These are phyloP conservation scores for Octopus sinensis DNA, from an alignment of 1,140 invertebrate species.

Conservation along the genomic window DNA sequence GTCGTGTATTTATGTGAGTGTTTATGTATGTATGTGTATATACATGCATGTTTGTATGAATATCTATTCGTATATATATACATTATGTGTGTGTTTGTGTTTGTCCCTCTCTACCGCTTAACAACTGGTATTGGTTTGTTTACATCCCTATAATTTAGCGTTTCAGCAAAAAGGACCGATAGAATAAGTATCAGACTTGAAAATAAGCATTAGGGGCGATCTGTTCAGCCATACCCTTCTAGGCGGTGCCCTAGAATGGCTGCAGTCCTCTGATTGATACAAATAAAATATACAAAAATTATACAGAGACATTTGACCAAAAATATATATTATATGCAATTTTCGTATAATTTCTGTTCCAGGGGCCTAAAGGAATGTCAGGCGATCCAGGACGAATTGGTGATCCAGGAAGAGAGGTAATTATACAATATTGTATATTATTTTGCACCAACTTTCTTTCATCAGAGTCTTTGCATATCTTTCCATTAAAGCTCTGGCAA, in stretches of 20 bases:
- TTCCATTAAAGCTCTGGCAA: too few relatives aligned
- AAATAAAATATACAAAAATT: too few relatives aligned
- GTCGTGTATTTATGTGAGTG: too few relatives aligned
- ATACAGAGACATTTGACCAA: too few relatives aligned
- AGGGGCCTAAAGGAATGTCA: background rate
- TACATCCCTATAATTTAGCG: background rate
- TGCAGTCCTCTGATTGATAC: too few relatives aligned
- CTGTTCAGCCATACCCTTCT: too few relatives aligned
- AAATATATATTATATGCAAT: too few relatives aligned
- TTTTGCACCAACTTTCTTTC: too few relatives aligned
- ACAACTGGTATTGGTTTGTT: too few relatives aligned
- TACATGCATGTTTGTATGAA: background rate
- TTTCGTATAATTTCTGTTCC: background rate
- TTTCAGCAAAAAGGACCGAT: background rate
- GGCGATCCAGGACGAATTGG: background rate
- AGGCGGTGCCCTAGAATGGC: too few relatives aligned
- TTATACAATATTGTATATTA: background rate
- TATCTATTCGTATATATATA: slow-evolving; percentile 2
- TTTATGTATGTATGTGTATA: background rate
- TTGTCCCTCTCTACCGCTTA: background rate
- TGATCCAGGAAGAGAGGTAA: background rate
- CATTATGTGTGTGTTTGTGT: background rate
- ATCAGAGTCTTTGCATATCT: too few relatives aligned
- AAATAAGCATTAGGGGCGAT: too few relatives aligned
- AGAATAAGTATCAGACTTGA: background rate